phyloP scores from a whole-genome alignment of 2,888 invertebrate genomes.

The Tenthredo scrophulariae region DNA sequence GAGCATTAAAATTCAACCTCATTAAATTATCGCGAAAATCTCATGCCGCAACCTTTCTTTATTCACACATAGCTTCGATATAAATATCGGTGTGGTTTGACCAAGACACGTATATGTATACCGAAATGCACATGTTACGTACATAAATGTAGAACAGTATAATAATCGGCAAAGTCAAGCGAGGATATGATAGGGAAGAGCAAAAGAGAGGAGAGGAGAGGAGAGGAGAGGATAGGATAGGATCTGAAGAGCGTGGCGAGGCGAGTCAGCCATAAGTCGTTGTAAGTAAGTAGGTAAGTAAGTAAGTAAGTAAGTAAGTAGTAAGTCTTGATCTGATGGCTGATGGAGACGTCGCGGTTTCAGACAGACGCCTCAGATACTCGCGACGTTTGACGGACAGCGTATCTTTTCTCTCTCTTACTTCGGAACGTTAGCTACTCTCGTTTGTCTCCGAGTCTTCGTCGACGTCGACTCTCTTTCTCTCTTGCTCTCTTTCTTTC shows the following conservation, averaged over 20 bases:
- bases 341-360: slow-evolving; percentile 73
- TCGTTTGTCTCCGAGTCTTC: slow-evolving; percentile 59
- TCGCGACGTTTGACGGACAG: slow-evolving; percentile 71
- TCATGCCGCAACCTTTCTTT: not conserved
- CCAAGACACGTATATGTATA: not conserved
- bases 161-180: not conserved
- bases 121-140: not conserved
- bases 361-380: slow-evolving; percentile 67
- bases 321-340: slow-evolving; percentile 65
- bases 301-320: slow-evolving; percentile 41
- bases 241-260: slow-evolving; percentile 7
- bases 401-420: slow-evolving; percentile 57
- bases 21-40: not conserved
- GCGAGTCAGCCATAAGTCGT: slow-evolving; percentile 13
- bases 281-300: slow-evolving; percentile 23
- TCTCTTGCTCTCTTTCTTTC: not conserved
- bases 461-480: slow-evolving; percentile 36
- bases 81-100: not conserved
- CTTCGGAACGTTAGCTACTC: slow-evolving; percentile 59
- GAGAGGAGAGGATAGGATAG: not conserved
- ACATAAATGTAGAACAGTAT: not conserved
- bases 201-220: not conserved
- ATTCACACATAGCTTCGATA: not conserved
- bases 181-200: slow-evolving; percentile 2
- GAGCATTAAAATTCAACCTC: not conserved